Base-by-base conservation (phyloP, 1,140 invertebrate genomes). In the Bradysia coprophila region DNA sequence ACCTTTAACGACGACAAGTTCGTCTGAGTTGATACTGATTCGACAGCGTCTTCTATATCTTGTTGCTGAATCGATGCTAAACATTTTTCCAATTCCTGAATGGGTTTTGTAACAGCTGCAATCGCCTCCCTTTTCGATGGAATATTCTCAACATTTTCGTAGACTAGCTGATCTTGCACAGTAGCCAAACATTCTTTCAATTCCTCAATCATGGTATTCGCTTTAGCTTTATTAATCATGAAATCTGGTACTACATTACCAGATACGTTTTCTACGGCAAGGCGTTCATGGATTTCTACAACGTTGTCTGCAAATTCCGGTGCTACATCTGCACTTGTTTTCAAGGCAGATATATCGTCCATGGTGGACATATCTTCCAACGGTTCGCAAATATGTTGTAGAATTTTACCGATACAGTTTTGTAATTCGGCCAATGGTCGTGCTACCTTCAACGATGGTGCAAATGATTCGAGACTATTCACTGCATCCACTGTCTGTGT, bases 281-380 rank as follows among this genome's bases (percentile, higher is more conserved):
- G n/a, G n/a, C n/a, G n/a, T n/a, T n/a, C n/a, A n/a, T n/a, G n/a
- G n/a, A n/a, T n/a, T n/a, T n/a, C n/a, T n/a, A n/a, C 23, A 23
- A 23, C 2, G 4, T 8, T 24, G 39, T 8, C 10, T n/a, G 21
- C 6, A 18, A 20, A 15, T 10, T 13, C 4, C 10, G n/a, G n/a
- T n/a, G n/a, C n/a, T n/a, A n/a, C 53, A 44, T 64, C 69, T 15
- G 69, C 69, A 15, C 53, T 57, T 4, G 69, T 67, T 57, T 71
- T 71, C 19, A 72, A 59, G 11, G 58, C 61, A 8, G 69, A 73
- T 43, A 73, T 58, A 53, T 73, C 69, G 47, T 70, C 68, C 41
- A 71, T 53, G 10, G 69, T 72, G 4, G 69, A 65, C 48, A 67
- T 50, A 18, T 65, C 61, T 33, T 67, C 67, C 5, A 47, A 48